Evolutionary conservation across 2,113 vertebrate genomes (phyloP), one percentile per base, ranked within the genome.

Genomic region (Daphoenositta chrysoptera): DNA sequence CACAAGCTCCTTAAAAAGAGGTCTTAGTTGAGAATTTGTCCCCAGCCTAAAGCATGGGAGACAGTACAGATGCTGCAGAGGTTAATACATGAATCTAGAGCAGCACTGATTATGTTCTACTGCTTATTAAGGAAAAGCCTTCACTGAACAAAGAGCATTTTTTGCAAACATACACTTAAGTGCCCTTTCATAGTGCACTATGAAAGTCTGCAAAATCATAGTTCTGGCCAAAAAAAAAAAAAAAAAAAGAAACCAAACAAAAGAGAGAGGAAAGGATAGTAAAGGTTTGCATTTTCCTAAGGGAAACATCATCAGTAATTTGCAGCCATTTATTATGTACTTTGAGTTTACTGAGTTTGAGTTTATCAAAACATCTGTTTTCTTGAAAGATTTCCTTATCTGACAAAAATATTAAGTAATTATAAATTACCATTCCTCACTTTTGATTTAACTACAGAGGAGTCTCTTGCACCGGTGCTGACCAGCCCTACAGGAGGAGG

Each of bases 291-390:
- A 76, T 72, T 72, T 40, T 44, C 8, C 5, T 58, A 58, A 63
- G 22, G 17, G 10, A 23, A 94, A 75, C 15, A 64, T 24, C 7
- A 48, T 39, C 13, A 44, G 61, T 53, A 64, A 65, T 87, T 81
- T 89, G 39, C 70, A 95, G 90, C 6, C 9, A 50, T 75, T 91
- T 84, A 76, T 75, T 69, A 85, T 48, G 28, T 37, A 45, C 40
- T 68, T 57, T 44, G 37, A 68, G 17, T 76, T 76, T 51, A 44
- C 0, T 35, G 44, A 35, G 16, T 42, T 90, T 78, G 69, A 81
- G 12, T 54, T 73, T 76, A 51, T 56, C 21, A 77, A 78, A 89
- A 77, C 19, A 37, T 40, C 37, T 8, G 4, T 83, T 89, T 75
- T 63, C 16, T 81, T 77, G 19, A 64, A 83, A 87, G 58, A 33